Evolutionary conservation across 2,113 vertebrate species (phyloP), one percentile per base, ranked within the genome.

Genomic region (Catagonus wagneri): DNA sequence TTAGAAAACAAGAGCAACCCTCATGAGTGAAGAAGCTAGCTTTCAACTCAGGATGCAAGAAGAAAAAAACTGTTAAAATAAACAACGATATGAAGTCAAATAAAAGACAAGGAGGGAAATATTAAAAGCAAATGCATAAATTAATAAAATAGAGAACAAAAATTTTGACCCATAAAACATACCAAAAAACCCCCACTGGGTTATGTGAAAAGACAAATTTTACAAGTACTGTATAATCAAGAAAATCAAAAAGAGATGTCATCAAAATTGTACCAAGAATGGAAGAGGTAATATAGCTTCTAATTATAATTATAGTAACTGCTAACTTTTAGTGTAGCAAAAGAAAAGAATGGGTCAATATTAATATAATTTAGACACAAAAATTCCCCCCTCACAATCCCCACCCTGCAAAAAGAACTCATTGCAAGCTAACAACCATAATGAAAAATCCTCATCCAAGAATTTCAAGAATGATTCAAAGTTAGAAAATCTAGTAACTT

Each of bases 401-500:
- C 32, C 3, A 25, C 12, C 11, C 2, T 27, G 23, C 23, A 54
- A 93, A 80, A 72, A 72, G 56, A 36, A 76, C 16, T 88, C n/a
- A 29, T 19, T 39, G 19, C 44, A 90, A 93, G 83, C 29, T 66
- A 58, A 89, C n/a, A 92, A 68, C 15, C 6, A 75, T 39, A 69
- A 27, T 44, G 58, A 56, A 2, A 61, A 63, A 80, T 15, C 25
- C 80, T 92, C 88, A 85, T 79, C 32, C 6, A 34, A 80, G 54
- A 92, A 76, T n/a, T 94, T 4, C 29, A 94, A 75, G n/a, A 66
- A 71, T 10, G 39, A 23, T n/a, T 94, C n/a, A 86, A 78, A 78
- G 81, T 96, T 44, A 84, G 72, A 90, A 96, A 93, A 81, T 81
- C 20, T 85, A 72, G n/a, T 60, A 80, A 94, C 9, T 79, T 58